Evolutionary conservation across 2,797 vertebrate species (phyloP).

Genomic region (Lateolabrax maculatus): DNA sequence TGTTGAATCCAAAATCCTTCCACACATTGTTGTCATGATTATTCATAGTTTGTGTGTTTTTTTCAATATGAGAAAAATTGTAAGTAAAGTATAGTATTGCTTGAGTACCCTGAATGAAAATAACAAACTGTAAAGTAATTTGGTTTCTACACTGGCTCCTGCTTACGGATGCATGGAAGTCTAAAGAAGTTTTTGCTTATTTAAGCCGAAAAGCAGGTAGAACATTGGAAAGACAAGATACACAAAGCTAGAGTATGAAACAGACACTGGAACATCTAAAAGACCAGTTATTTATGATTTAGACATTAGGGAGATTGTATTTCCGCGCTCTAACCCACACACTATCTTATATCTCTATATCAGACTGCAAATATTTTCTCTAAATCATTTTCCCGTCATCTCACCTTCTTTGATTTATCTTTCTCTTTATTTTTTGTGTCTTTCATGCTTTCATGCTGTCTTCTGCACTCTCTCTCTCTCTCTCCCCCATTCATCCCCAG

Average conservation of each 20-base stretch:
- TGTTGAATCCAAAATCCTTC: neutral
- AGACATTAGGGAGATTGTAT: neutral
- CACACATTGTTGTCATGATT: no score
- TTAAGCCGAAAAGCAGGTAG: neutral
- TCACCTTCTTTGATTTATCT: neutral
- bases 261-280: neutral
- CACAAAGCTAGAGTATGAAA: neutral
- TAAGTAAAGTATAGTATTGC: neutral
- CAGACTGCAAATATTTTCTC: neutral
- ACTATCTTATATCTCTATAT: neutral
- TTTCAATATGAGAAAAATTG: no score
- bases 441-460: neutral
- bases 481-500: conserved; percentile 16
- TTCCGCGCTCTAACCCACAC: neutral
- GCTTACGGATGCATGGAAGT: neutral
- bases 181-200: neutral
- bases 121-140: neutral
- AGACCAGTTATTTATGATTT: neutral
- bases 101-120: neutral
- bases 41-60: no score
- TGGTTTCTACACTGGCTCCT: neutral
- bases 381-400: neutral
- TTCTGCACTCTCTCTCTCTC: conserved; percentile 10
- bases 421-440: neutral
- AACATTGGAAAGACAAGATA: neutral